Evolutionary conservation across 1,140 invertebrate genomes (phyloP), one percentile per base, ranked within the genome.

Genomic region (Papilio xuthus): DNA sequence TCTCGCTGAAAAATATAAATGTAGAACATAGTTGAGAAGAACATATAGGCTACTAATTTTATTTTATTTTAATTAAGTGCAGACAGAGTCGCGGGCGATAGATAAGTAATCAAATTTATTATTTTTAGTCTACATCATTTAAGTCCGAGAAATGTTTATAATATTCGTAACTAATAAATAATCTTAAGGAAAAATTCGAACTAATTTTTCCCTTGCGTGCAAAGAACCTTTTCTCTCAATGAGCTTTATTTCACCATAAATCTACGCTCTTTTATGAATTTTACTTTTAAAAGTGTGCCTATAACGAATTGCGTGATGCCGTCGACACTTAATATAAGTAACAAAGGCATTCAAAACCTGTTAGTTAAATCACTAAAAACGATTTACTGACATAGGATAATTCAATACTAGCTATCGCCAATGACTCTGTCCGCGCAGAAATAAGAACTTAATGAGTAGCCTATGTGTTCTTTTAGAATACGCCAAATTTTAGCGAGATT

Each of bases 281-380:
- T 74, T 56, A 73, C 44, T 74, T 74, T 72, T 74, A 74, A 74
- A 74, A 50, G 28, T 15, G 72, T 23, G 8, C 44, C 23, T 23
- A 53, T 56, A 42, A 13, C 23, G n/a, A n/a, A n/a, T 74, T 32
- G 72, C 72, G 72, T 74, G 72, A 53, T 74, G 13, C 72, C 71
- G 71, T 74, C 47, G 26, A 53, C 72, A 74, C 47, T 44, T 74
- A 53, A 74, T 74, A 74, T 74, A 74, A 74, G 47, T 47, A 53
- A 74, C 72, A 74, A 74, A 41, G 72, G 26, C 50, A 74, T 74
- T 74, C 47, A 53, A 74, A 74, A 74, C 70, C 41, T 56, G 47
- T 74, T 47, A 32, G 47, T 53, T 32, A 53, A 26, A 37, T 53
- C 72, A 47, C 44, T 20, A 73, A n/a, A 42, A 71, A 73, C 26